Evolutionary conservation across 2,888 invertebrate species (phyloP).

Genomic region (Dexiosoma caninum): DNA sequence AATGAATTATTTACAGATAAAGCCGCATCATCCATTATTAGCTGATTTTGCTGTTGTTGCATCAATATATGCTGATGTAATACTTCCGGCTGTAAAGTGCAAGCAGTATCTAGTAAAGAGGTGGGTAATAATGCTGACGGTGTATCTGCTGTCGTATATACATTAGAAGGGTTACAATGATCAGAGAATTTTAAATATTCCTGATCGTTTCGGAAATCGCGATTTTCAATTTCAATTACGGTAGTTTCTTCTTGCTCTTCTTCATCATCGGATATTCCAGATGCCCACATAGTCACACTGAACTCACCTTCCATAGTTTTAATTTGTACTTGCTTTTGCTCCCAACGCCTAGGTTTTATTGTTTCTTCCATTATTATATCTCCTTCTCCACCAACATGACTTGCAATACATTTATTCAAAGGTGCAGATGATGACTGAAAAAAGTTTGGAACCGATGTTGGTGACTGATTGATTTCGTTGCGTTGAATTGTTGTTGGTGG

Average conservation of each 20-base stretch:
- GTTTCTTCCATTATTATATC: constrained; percentile 18
- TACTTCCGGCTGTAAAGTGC: constrained; percentile 56
- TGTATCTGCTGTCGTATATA: constrained; percentile 26
- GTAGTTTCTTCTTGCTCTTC: constrained; percentile 83
- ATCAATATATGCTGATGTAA: constrained; percentile 66
- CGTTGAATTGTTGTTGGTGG: constrained; percentile 21
- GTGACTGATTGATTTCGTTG: constrained; percentile 29
- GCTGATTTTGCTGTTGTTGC: constrained; percentile 64
- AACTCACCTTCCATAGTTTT: constrained; percentile 98
- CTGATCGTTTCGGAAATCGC: constrained; percentile 80
- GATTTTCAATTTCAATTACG: constrained; percentile 84
- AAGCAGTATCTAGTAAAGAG: constrained; percentile 36
- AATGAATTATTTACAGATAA: constrained; percentile 2
- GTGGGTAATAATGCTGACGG: constrained; percentile 30
- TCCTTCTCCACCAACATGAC: not conserved
- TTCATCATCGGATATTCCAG: constrained; percentile 81
- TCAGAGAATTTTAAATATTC: constrained; percentile 55
- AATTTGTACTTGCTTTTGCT: constrained; percentile 98
- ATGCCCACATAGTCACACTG: constrained; percentile 97
- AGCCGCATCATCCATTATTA: constrained; percentile 57
- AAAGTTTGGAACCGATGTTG: constrained; percentile 24
- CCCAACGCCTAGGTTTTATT: constrained; percentile 85
- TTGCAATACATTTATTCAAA: constrained; percentile 17
- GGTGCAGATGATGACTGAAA: constrained; percentile 1
- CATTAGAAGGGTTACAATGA: constrained; percentile 63